A percentile compares a stretch with the other conserved stretches of the same genome.
Conservation (phyloP, 2,797 vertebrate genomes). For the Morelia viridis region DNA sequence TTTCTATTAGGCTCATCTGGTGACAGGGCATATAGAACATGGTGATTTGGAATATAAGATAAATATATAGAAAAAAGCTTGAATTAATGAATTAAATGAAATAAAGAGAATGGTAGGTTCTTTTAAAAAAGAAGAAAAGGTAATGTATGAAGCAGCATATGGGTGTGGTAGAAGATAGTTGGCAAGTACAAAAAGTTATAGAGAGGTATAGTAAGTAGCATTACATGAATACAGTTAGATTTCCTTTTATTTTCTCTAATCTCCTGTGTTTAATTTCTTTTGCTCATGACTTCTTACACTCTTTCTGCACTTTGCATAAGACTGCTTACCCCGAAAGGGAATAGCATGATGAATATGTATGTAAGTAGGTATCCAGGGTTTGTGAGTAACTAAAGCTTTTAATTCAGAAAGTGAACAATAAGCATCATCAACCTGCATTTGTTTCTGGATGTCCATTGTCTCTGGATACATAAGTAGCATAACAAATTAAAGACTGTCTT, state of each 20-base stretch:
- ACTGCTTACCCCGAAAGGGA: neutral
- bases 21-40: neutral
- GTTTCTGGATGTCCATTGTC: neutral
- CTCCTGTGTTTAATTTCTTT: neutral
- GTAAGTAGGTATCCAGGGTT: neutral
- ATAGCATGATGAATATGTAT: neutral
- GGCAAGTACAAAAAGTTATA: neutral
- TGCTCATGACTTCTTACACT: neutral
- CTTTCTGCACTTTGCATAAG: neutral
- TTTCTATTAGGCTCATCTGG: neutral
- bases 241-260: neutral
- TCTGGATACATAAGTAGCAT: neutral
- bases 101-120: neutral
- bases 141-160: neutral
- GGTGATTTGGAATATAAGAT: neutral
- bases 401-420: neutral
- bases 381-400: neutral
- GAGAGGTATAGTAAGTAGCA: neutral
- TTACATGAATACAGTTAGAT: neutral
- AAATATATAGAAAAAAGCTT: neutral
- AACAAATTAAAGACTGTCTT: neutral
- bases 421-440: neutral
- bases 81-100: neutral
- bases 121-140: neutral
- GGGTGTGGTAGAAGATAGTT: neutral